phyloP scores from a whole-genome alignment of 2,888 invertebrate genomes.

The Ommatoiulus sabulosus region DNA sequence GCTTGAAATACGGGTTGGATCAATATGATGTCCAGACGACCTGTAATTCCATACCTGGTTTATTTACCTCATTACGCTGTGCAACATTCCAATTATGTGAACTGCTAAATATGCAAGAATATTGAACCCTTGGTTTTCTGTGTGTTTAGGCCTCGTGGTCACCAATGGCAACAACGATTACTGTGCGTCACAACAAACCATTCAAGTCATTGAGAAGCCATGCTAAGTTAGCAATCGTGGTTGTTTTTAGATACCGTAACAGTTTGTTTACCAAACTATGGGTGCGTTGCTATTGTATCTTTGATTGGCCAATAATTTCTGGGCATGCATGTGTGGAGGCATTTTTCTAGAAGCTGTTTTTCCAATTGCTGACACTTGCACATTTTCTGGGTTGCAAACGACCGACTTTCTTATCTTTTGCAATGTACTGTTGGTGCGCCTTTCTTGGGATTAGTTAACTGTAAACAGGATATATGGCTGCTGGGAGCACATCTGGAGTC shows the following conservation, averaged over 20 bases:
- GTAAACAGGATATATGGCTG: constrained; percentile 34
- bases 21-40: neutral
- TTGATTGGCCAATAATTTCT: constrained; percentile 34
- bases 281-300: constrained; percentile 34
- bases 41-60: neutral
- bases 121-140: constrained; percentile 26
- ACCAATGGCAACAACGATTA: constrained; percentile 26
- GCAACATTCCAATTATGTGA: constrained; percentile 16
- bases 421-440: neutral
- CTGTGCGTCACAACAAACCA: constrained; percentile 27
- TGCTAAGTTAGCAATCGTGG: constrained; percentile 34
- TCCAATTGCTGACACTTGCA: constrained; percentile 9
- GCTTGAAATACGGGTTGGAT: neutral
- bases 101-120: constrained; percentile 18
- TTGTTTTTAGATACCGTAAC: constrained; percentile 22
- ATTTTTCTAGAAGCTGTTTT: neutral
- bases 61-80: neutral
- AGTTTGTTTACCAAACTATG: constrained; percentile 34
- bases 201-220: constrained; percentile 27
- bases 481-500: neutral
- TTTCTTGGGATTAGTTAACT: constrained; percentile 1
- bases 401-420: neutral
- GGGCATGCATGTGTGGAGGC: constrained; percentile 5
- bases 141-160: constrained; percentile 25
- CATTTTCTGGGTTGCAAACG: constrained; percentile 22